phyloP scores from a whole-genome alignment of 2,113 vertebrate genomes.

The Struthidea cinerea region DNA sequence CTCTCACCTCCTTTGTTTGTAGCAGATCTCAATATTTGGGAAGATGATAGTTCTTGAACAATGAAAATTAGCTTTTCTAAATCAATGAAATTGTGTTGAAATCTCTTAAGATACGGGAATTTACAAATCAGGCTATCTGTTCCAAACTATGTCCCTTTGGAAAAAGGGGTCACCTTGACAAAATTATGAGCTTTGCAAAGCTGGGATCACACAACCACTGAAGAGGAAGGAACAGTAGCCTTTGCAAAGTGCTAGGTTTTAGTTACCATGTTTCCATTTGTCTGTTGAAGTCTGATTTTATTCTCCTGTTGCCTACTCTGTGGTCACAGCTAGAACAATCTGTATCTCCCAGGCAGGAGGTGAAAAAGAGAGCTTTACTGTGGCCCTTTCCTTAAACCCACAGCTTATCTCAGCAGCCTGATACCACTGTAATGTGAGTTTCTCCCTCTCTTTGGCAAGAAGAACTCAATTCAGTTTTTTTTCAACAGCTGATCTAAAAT shows the following conservation, averaged over 20 bases:
- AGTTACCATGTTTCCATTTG: rapidly evolving
- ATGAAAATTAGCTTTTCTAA: not conserved
- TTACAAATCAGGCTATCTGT: not conserved
- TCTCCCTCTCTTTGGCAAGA: not conserved
- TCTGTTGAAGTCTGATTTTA: not conserved
- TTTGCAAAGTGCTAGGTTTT: not conserved
- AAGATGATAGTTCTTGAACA: not conserved
- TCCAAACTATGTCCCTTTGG: not conserved
- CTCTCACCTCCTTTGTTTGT: not conserved
- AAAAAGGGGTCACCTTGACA: not conserved
- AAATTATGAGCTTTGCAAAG: not conserved
- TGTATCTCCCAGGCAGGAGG: not conserved
- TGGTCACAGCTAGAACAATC: not conserved
- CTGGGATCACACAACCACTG: not conserved
- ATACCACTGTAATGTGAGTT: not conserved
- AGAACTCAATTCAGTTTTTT: not conserved
- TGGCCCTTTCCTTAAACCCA: not conserved
- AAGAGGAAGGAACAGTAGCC: not conserved
- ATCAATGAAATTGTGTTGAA: not conserved
- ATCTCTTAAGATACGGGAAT: not conserved
- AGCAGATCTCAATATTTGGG: not conserved
- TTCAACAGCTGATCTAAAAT: not conserved
- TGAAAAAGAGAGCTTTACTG: not conserved
- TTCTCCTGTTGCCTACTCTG: not conserved
- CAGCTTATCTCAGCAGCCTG: not conserved